Base-by-base conservation (phyloP, 1,140 invertebrate genomes). In the Lepidotrigona ventralis region DNA sequence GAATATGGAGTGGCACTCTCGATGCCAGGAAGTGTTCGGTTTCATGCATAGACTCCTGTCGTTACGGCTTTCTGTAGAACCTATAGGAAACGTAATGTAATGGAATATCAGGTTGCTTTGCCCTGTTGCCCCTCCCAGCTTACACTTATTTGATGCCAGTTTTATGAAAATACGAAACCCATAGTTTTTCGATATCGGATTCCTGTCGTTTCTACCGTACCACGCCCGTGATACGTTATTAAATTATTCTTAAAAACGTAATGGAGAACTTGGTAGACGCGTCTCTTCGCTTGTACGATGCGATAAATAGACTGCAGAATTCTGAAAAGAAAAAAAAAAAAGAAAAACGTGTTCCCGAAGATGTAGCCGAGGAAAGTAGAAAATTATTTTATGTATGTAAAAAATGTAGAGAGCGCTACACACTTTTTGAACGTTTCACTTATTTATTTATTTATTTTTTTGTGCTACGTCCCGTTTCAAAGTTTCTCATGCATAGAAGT, bases 61-160 rank as follows among this genome's bases (percentile, higher is more conserved):
- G 74, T 85, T 87, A 86, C 53, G 21, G 66, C 39, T 68, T 39
- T 64, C 74, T 33, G 60, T 80, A 89, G 86, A 87, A 75, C 21
- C 29, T 46, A 46, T 78, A 78, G 66, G 78, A 79, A 84, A 79
- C 68, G 84, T 23, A 75, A 68, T 60, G 63, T 83, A 85, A 88
- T 87, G 68, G 74, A 86, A 84, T 76, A 81, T 87, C 81, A n/a
- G 69, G 77, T 84, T 82, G 58, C 77, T 77, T 69, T 79, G 51
- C 54, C 46, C 17, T 79, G 64, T 79, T 75, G n/a, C 19, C 56
- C 23, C 26, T 0, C 33, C 33, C 63, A 33, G 72, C 68, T 79
- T 54, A 46, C 75, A 46, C 71, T 79, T 76, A 58, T 60, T 64
- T 19, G 56, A 70, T 56, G 68, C 46, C 68, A 54, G 54, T 78